Conservation (phyloP, 2,113 vertebrate genomes). For the Penelope pileata region DNA sequence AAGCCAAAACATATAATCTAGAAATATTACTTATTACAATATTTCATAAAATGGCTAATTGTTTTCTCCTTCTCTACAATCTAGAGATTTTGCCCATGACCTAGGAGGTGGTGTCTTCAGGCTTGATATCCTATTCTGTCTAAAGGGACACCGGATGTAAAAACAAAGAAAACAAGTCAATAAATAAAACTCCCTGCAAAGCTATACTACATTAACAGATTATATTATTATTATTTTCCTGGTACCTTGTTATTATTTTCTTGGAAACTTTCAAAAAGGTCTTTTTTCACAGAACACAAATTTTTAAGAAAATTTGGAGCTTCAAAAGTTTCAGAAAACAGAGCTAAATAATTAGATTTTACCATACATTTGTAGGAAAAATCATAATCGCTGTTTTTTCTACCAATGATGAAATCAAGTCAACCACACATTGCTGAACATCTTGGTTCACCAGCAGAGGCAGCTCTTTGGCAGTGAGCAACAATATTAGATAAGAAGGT, state of each 20-base stretch:
- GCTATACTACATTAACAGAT: not conserved
- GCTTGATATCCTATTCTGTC: not conserved
- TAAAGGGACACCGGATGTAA: not conserved
- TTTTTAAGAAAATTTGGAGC: not conserved
- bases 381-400: not conserved
- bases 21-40: not conserved
- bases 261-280: not conserved
- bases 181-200: not conserved
- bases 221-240: not conserved
- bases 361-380: not conserved
- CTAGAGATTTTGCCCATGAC: not conserved
- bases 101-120: not conserved
- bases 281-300: not conserved
- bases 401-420: not conserved
- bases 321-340: not conserved
- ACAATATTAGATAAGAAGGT: not conserved
- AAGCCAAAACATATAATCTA: not conserved
- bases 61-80: not conserved
- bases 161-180: not conserved
- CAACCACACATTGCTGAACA: not conserved
- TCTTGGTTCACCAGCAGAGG: not conserved
- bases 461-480: not conserved
- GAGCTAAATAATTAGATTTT: not conserved
- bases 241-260: not conserved
- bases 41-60: not conserved